These are phyloP conservation scores for Psophia crepitans DNA, from an alignment of 2,113 vertebrate species.

Conservation along the genomic window DNA sequence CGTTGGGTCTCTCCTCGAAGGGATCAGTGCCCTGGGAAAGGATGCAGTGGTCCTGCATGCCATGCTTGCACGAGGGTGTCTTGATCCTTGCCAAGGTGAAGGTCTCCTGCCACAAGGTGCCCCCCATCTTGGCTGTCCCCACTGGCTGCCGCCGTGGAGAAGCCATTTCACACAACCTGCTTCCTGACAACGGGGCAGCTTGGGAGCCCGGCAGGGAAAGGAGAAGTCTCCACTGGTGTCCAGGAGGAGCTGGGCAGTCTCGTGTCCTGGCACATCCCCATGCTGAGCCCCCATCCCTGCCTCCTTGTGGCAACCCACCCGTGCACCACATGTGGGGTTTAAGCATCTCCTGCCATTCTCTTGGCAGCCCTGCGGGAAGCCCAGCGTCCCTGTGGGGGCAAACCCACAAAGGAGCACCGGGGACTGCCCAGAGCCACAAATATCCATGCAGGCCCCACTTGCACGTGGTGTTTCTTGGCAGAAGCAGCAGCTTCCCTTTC, in stretches of 20 bases:
- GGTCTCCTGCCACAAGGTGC: not conserved
- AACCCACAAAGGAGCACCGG: not conserved
- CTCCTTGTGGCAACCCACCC: not conserved
- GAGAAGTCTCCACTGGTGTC: not conserved
- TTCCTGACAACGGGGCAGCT: rapidly evolving
- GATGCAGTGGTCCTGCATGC: not conserved
- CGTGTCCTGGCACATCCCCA: not conserved
- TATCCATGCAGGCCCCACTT: not conserved
- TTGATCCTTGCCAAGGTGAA: not conserved
- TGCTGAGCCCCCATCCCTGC: not conserved
- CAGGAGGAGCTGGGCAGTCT: not conserved
- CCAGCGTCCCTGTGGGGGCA: not conserved
- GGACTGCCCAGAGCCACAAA: not conserved
- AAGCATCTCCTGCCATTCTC: not conserved
- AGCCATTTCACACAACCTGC: not conserved
- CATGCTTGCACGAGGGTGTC: rapidly evolving
- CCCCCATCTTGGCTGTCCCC: not conserved
- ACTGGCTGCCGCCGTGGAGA: not conserved
- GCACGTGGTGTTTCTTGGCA: not conserved
- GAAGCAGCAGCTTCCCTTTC: not conserved
- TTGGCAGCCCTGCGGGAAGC: rapidly evolving
- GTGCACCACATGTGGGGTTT: not conserved
- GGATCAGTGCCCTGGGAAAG: not conserved
- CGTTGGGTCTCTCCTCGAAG: not conserved
- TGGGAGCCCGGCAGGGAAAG: rapidly evolving